Conservation (phyloP, 2,888 invertebrate species). For the Neoascia interrupta region DNA sequence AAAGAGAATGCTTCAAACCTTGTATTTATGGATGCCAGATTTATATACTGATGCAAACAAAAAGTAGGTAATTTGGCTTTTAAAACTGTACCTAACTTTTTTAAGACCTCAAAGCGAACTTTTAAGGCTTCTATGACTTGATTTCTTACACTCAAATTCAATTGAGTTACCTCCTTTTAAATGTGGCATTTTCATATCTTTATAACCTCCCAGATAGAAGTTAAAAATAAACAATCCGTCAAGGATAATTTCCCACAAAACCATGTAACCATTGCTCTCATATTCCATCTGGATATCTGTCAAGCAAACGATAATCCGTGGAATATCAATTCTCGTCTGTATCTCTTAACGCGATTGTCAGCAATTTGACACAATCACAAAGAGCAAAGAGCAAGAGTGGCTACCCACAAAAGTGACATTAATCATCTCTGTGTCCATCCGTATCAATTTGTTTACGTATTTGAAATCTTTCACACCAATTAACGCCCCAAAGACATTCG, state of each 20-base stretch:
- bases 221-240: conserved; percentile 19
- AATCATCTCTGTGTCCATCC: conserved; percentile 55
- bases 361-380: conserved; percentile 44
- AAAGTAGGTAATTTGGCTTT: too few relatives aligned
- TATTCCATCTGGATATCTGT: conserved; percentile 28
- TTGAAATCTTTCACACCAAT: conserved; percentile 63
- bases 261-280: conserved; percentile 8
- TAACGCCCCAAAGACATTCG: conserved; percentile 64
- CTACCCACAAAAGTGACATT: conserved; percentile 41
- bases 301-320: conserved; percentile 31
- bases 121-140: too few relatives aligned
- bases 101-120: too few relatives aligned
- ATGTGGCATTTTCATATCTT: too few relatives aligned
- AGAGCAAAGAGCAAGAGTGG: neutral
- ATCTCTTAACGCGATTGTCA: conserved; percentile 30
- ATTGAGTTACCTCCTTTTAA: too few relatives aligned
- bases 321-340: conserved; percentile 47
- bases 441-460: conserved; percentile 60
- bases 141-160: too few relatives aligned
- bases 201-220: conserved; percentile 9
- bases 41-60: too few relatives aligned
- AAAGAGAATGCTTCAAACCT: too few relatives aligned
- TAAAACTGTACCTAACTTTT: too few relatives aligned
- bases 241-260: neutral
- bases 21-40: too few relatives aligned